Evolutionary conservation across 2,797 vertebrate species (phyloP), one percentile per base, ranked within the genome.

Genomic region (Furcifer pardalis): DNA sequence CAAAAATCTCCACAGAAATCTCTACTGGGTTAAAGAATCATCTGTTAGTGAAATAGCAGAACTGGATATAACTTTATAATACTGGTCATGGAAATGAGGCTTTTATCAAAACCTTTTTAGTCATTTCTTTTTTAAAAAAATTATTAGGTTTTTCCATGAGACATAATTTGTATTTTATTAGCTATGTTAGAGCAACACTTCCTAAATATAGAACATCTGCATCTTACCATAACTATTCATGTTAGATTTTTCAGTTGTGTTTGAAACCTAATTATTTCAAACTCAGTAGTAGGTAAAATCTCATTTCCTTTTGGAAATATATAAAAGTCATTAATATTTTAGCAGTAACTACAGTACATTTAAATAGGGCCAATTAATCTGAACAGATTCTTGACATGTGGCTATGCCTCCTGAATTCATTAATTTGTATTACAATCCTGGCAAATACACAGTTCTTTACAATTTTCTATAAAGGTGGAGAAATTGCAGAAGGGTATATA

Each of bases 191-290:
- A 91, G 75, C 25, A 84, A 27, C 77, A 49, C 52, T 90, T 90
- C 81, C 80, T 90, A 89, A 77, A 89, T 84, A 89, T 80, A 77
- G 23, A 87, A 84, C 27, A 15, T 82, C 84, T 84, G 85, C 77
- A 87, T 86, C 81, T 89, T 13, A 86, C 42, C 79, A 86, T 84
- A 87, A 90, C 89, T 89, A 60, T 73, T 90, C 81, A 88, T 35
- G 75, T 92, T 77, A 88, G 66, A 91, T 88, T 81, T 89, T 44
- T 87, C 87, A 84, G 73, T 73, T 91, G 87, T 82, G 86, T 86
- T 87, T 89, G 71, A 90, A 94, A 92, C 80, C 87, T 88, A 92
- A 87, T 92, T 91, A 93, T 93, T 94, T 91, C 88, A 81, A 83
- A 86, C 84, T 89, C 88, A 93, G 87, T 84, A 59, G 86, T 91